These are phyloP conservation scores for Alces alces DNA, from an alignment of 2,113 vertebrate genomes.

Conservation along the genomic window DNA sequence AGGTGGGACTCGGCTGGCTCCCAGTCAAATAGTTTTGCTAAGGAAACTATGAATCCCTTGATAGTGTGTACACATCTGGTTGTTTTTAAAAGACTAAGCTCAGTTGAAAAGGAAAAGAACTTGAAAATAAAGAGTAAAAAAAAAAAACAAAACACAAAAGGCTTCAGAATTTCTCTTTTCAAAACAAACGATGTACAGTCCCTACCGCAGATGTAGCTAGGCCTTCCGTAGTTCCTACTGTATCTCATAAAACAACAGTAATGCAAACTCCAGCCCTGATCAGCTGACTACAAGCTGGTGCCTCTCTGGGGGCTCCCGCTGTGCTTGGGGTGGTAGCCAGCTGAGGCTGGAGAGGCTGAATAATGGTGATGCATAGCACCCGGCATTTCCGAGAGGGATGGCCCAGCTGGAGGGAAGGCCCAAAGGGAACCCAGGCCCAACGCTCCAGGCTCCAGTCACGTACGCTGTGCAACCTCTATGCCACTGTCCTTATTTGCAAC, in stretches of 20 bases:
- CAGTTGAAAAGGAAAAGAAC: conserved; percentile 29
- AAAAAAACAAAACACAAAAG: background rate
- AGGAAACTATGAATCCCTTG: conserved; percentile 53
- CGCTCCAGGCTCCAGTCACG: background rate
- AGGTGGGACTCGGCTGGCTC: conserved; percentile 23
- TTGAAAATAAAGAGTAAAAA: background rate
- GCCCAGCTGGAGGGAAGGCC: background rate
- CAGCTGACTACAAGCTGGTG: background rate
- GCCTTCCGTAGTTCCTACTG: background rate
- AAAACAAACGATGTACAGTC: background rate
- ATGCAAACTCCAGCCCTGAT: background rate
- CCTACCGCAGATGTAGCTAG: background rate
- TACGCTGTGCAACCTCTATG: background rate
- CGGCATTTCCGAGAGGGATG: background rate
- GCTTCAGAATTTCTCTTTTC: conserved; percentile 26
- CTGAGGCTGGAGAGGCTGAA: background rate
- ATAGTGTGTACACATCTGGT: conserved; percentile 45
- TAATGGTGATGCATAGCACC: background rate
- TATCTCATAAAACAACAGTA: background rate
- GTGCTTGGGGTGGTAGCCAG: background rate
- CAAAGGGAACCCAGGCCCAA: background rate
- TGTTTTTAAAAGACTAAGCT: conserved; percentile 23
- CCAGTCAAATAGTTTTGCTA: conserved; percentile 35
- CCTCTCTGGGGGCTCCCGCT: background rate
- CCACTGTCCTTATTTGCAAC: background rate